Base-by-base conservation (phyloP, 2,888 invertebrate species). In the Campoplex capitator region DNA sequence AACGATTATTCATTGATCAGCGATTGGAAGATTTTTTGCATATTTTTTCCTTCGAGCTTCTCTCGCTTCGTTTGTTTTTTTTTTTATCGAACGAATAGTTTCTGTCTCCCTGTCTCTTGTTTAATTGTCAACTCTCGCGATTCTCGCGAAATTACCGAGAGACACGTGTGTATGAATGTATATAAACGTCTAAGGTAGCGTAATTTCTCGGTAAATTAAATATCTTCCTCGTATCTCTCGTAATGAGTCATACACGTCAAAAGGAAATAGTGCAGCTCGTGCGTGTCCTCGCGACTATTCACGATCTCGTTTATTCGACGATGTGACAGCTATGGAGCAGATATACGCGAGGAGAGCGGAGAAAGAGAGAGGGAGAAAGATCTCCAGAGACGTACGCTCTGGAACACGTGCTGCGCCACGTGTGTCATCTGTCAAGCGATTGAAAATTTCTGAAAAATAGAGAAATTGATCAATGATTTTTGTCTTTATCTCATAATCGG, bases 321-420 rank as follows among this genome's bases (percentile, higher is more conserved):
- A 51, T 68, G 75, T n/a, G 78, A 78, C 48, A 54, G 68, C 58
- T 54, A 71, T 3, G n/a, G 48, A 58, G 35, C 45, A 71, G 54
- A 71, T 51, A 23, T 23, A 23, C 23, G 23, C 67, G 8, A 35
- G 16, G 45, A 51, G 45, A 51, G 9, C 28, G 32, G 54, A 76
- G 32, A 42, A 28, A 45, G 74, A 38, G 35, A 67, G 48, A 38
- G 67, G 28, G 62, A 18, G 38, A 67, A 58, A 79, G 65, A 68
- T 70, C 38, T 18, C 11, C 73, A n/a, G 35, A 38, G 35, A 38
- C 42, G 70, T 23, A 68, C 67, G 51, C 13, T 23, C 23, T 51
- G 45, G 28, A 56, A 48, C 86, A 88, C 88, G 86, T 86, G 86
- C 83, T 68, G 0, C 48, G 84, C 78, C 88, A 86, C 86, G 83